Base-by-base conservation (phyloP, 2,888 invertebrate species). In the Athalia cordata region DNA sequence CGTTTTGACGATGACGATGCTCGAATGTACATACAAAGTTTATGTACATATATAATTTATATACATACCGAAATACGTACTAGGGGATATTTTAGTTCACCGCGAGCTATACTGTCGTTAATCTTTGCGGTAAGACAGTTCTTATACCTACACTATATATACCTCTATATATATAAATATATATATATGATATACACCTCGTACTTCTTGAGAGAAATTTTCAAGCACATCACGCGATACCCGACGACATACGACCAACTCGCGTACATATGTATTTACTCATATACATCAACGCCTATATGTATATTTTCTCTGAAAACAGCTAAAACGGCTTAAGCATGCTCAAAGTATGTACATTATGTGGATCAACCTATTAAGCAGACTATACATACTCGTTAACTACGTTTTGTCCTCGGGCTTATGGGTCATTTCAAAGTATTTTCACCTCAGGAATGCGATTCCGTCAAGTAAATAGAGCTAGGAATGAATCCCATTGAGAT, bases 71-170 rank as follows among this genome's bases (percentile, higher is more conserved):
- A 66, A 11, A 29, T 29, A 66, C 66, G 49, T 9, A n/a, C 66
- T 49, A 47, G 49, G 49, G 66, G 66, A 66, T 66, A 66, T 66
- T 66, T 66, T 13, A 66, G 66, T 49, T 66, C 49, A 66, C 66
- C 66, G 9, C 49, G 7, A 52, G 7, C 7, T 52, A 52, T 11
- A 49, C 15, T 13, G 49, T 66, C 66, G 66, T 66, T 66, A 66
- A 49, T 66, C 66, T 66, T 13, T 11, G 49, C 66, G 0, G 9
- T 66, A 66, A 66, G 49, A 66, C 66, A 66, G 11, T 49, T 66
- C 29, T n/a, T n/a, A 2, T 49, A 66, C 49, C 13, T 11, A 13
- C 66, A 13, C 6, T 13, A 52, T 7, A n/a, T n/a, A 29, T 29
- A 29, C 29, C 29, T 29, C 29, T 29, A 29, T 29, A 29, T 29